Conservation (phyloP, 2,888 invertebrate genomes). For the Torymus aiolomorphi region DNA sequence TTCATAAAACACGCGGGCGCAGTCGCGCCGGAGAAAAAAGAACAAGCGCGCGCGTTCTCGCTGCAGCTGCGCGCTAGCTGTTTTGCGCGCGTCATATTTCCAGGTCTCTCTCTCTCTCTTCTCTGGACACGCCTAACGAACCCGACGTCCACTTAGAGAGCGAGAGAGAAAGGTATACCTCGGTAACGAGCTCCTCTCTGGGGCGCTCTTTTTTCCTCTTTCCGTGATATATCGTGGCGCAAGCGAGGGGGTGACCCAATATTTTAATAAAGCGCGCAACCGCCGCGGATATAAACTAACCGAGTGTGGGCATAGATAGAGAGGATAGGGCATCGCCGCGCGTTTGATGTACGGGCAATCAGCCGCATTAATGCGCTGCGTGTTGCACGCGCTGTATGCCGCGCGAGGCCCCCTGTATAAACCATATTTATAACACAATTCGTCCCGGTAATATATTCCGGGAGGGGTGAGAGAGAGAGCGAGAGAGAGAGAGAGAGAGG, state of each 20-base stretch:
- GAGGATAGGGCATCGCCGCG: slow-evolving; percentile 33
- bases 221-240: slow-evolving; percentile 51
- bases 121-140: slow-evolving; percentile 70
- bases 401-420: slow-evolving; percentile 66
- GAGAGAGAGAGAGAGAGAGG: too few species aligned
- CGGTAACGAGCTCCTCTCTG: slow-evolving; percentile 41
- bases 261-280: slow-evolving; percentile 72
- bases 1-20: slow-evolving; percentile 51
- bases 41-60: slow-evolving; percentile 52
- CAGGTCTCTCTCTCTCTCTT: slow-evolving; percentile 62
- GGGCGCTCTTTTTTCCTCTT: background rate
- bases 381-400: slow-evolving; percentile 61
- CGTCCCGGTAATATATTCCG: slow-evolving; percentile 47
- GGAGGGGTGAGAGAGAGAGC: too few species aligned
- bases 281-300: slow-evolving; percentile 66
- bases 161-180: slow-evolving; percentile 57
- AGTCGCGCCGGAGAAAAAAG: slow-evolving; percentile 61
- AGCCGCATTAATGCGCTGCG: slow-evolving; percentile 73
- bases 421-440: slow-evolving; percentile 73
- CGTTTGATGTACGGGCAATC: slow-evolving; percentile 73
- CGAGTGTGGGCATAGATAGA: slow-evolving; percentile 54
- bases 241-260: slow-evolving; percentile 68
- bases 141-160: slow-evolving; percentile 70
- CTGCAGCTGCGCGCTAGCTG: too few species aligned
- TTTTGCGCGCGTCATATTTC: slow-evolving; percentile 66